Percentiles rank a stretch among this genome's conserved stretches.
These are phyloP conservation scores for Palythoa heliodiscus DNA, from an alignment of 92 coral and sea anemone genomes.

Conservation along the genomic window DNA sequence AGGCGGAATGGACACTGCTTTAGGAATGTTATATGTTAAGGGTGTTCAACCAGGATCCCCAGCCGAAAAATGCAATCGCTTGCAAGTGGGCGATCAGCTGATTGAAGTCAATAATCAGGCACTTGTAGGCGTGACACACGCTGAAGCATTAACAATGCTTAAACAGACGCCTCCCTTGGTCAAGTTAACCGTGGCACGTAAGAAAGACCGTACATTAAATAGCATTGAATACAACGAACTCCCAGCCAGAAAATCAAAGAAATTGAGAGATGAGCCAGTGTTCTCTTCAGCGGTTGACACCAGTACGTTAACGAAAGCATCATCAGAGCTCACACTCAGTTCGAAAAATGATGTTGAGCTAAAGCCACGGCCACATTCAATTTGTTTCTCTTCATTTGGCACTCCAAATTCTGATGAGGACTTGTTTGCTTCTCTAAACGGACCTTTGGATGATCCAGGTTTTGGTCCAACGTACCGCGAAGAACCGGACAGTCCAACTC, in stretches of 20 bases:
- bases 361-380: slow-evolving; percentile 70
- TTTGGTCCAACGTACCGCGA: slow-evolving; percentile 52
- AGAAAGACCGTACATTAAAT: slow-evolving; percentile 63
- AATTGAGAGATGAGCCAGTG: slow-evolving; percentile 56
- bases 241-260: slow-evolving; percentile 3
- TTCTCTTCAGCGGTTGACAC: slow-evolving; percentile 75
- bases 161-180: slow-evolving; percentile 96
- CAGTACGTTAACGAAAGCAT: slow-evolving; percentile 73
- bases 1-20: slow-evolving; percentile 93
- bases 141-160: slow-evolving; percentile 83
- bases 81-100: slow-evolving; percentile 91
- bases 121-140: slow-evolving; percentile 88
- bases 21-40: slow-evolving; percentile 94
- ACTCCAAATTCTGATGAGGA: slow-evolving; percentile 64
- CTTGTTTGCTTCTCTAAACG: slow-evolving; percentile 34
- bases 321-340: slow-evolving; percentile 69
- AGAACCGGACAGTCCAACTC: slow-evolving; percentile 75
- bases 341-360: slow-evolving; percentile 56
- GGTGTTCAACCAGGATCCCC: slow-evolving; percentile 89
- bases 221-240: slow-evolving; percentile 2
- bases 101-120: slow-evolving; percentile 89
- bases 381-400: slow-evolving; percentile 78
- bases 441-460: slow-evolving; percentile 65
- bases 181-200: slow-evolving; percentile 87
- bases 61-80: slow-evolving; percentile 86